Evolutionary conservation across 1,140 invertebrate genomes (phyloP), one percentile per base, ranked within the genome.

Genomic region (Portunus trituberculatus): DNA sequence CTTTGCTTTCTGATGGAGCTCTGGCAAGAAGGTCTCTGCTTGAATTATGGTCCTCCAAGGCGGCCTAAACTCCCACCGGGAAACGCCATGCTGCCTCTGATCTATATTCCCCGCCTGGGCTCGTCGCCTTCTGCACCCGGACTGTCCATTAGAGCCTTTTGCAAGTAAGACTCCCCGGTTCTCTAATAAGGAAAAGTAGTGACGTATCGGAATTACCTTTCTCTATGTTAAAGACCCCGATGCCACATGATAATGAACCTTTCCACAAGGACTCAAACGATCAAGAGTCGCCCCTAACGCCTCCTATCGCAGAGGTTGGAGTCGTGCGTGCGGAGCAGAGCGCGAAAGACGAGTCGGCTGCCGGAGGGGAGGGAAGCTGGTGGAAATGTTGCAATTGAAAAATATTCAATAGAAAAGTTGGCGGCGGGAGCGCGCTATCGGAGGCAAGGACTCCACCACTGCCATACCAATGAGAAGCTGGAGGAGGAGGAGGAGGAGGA

Each of bases 371-470:
- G 31, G 67, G 88, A 94, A 90, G 48, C 67, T 94, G 86, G 94
- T 95, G 94, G 94, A 95, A 95, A 95, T 95, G 94, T 95, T 95
- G 94, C 94, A 95, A 95, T 93, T 95, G 94, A 93, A 95, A 95
- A 95, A 95, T 95, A 95, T 95, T 95, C 94, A 95, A 95, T 95
- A 93, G 94, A 95, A 95, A 95, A 95, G 94, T 95, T 95, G 94
- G 94, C 45, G 59, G 91, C 94, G 91, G 94, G 94, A 76, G 86
- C 39, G 91, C 87, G 94, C 94, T 95, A 95, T 95, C 94, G 94
- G 91, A 95, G 94, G 94, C 94, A 83, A 82, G 91, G 91, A 48
- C 76, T 31, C 6, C 52, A 31, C 91, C 91, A n/a, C 28, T 29
- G 94, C 91, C 94, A 95, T 95, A 95, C 94, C 94, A 95, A 95